Evolutionary conservation across 92 coral and sea anemone genomes (phyloP).

Genomic region (Phenganax stokvisi): DNA sequence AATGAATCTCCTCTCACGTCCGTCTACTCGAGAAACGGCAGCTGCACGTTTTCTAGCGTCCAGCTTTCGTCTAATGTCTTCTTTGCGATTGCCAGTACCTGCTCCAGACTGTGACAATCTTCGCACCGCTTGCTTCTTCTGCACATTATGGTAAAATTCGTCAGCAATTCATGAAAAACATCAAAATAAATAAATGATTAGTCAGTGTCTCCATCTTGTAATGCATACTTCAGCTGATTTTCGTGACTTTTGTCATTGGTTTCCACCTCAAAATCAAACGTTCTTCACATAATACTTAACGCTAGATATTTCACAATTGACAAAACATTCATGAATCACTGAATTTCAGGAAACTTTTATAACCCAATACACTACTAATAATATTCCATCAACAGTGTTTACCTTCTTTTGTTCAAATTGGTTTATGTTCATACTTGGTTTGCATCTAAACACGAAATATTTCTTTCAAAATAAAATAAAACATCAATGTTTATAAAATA

Average conservation of each 20-base stretch:
- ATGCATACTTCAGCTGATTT: background rate
- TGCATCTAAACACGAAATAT: background rate
- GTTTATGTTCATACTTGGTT: slow-evolving; percentile 36
- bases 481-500: background rate
- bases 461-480: background rate
- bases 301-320: background rate
- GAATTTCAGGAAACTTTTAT: background rate
- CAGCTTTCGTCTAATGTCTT: slow-evolving; percentile 27
- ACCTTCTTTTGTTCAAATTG: slow-evolving; percentile 80
- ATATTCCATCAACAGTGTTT: background rate
- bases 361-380: background rate
- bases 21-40: slow-evolving; percentile 5
- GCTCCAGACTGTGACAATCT: slow-evolving; percentile 66
- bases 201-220: background rate
- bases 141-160: background rate
- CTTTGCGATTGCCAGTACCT: slow-evolving; percentile 25
- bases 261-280: background rate
- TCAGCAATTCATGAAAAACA: background rate
- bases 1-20: slow-evolving; percentile 15
- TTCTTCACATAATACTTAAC: background rate
- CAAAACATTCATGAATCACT: background rate
- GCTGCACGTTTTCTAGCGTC: slow-evolving; percentile 25
- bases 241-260: too few relatives aligned
- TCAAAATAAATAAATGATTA: background rate
- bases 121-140: slow-evolving; percentile 83